Conservation (phyloP, 2,888 invertebrate genomes). For the Sesia apiformis region DNA sequence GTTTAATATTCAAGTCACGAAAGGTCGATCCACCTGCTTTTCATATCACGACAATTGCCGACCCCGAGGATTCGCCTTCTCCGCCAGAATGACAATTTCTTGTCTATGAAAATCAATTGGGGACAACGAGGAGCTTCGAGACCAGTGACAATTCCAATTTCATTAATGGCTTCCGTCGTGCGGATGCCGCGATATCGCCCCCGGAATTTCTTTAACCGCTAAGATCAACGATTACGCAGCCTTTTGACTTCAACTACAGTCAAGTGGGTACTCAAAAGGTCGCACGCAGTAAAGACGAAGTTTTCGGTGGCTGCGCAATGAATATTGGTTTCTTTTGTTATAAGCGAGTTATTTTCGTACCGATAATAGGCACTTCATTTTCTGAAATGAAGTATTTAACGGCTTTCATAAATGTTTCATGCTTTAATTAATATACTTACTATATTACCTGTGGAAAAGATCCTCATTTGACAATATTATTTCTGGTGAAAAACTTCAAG, state of each 20-base stretch:
- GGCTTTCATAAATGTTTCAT: too few relatives aligned
- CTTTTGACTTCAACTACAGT: not conserved
- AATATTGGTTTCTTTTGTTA: too few relatives aligned
- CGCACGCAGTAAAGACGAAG: not conserved
- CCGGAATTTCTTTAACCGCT: constrained; percentile 5
- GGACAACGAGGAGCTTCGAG: constrained; percentile 33
- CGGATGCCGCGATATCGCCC: constrained; percentile 27
- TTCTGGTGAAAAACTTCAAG: too few relatives aligned
- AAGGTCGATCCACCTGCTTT: constrained; percentile 67
- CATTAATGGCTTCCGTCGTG: constrained; percentile 57
- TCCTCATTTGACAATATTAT: too few relatives aligned
- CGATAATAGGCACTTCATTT: too few relatives aligned
- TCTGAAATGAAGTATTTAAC: too few relatives aligned
- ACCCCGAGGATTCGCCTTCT: constrained; percentile 54
- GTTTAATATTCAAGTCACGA: constrained; percentile 61
- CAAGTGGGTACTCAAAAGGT: not conserved
- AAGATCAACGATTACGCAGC: not conserved
- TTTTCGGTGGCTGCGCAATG: too few relatives aligned
- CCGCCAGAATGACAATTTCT: constrained; percentile 58
- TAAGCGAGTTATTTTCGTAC: too few relatives aligned
- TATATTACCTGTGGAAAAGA: too few relatives aligned
- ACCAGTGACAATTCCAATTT: constrained; percentile 56
- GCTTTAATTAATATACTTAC: too few relatives aligned
- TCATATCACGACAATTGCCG: constrained; percentile 70
- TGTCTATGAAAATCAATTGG: constrained; percentile 68